Conservation (phyloP, 1,140 invertebrate species). For the Psilanteris sp. region DNA sequence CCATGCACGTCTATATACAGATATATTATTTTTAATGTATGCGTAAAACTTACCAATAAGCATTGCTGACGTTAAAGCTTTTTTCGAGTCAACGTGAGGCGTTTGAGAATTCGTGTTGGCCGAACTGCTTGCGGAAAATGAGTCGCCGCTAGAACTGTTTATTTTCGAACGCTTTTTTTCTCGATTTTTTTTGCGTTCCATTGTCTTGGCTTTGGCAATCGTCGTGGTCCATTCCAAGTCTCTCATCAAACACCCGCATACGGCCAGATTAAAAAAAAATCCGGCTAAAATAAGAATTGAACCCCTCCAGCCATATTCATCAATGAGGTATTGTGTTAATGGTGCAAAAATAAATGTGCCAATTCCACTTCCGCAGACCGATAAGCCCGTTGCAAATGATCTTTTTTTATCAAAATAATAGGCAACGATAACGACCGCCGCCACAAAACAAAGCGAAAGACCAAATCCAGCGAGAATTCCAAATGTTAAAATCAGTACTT, state of each 20-base stretch:
- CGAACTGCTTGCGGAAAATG: conserved; percentile 85
- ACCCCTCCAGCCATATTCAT: conserved; percentile 92
- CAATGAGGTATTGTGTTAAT: conserved; percentile 87
- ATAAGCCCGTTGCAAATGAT: conserved; percentile 95
- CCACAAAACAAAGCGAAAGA: conserved; percentile 92
- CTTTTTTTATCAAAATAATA: conserved; percentile 97
- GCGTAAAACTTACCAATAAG: conserved; percentile 69
- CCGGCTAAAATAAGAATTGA: conserved; percentile 90
- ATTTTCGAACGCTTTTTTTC: conserved; percentile 82
- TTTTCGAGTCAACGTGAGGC: conserved; percentile 68
- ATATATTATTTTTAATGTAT: too few species aligned
- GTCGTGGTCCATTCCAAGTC: conserved; percentile 87
- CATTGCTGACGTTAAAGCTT: conserved; percentile 70
- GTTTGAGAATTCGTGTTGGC: conserved; percentile 82
- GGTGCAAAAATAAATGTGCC: conserved; percentile 96
- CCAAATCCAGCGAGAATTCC: conserved; percentile 92
- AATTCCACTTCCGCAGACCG: conserved; percentile 93
- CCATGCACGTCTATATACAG: too few species aligned
- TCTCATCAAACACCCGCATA: conserved; percentile 91
- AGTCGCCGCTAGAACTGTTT: conserved; percentile 83
- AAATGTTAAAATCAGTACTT: conserved; percentile 90
- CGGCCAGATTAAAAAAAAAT: conserved; percentile 91
- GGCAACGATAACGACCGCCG: conserved; percentile 95
- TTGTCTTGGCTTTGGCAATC: conserved; percentile 82
- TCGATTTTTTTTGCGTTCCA: conserved; percentile 82